A percentile compares a stretch with the other conserved stretches of the same genome.
Evolutionary conservation across 2,113 vertebrate species (phyloP).

Genomic region (Tachuris rubrigastra): DNA sequence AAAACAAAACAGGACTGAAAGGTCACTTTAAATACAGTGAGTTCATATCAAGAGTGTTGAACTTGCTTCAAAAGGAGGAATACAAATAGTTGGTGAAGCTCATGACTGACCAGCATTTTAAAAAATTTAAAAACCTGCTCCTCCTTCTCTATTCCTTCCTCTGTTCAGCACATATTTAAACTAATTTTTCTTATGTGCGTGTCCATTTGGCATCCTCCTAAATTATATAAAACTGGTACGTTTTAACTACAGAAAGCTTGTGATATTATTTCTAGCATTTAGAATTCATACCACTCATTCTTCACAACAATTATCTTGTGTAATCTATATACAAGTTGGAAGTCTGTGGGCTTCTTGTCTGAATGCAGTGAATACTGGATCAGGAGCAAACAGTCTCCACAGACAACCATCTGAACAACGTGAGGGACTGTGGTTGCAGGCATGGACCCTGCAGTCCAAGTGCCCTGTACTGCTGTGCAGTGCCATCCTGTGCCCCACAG

Average conservation of each 20-base stretch:
- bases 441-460: accelerated
- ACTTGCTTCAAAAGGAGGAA: background rate
- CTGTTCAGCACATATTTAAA: background rate
- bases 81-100: background rate
- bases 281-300: background rate
- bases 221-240: background rate
- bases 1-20: background rate
- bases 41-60: background rate
- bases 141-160: background rate
- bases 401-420: background rate
- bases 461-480: accelerated
- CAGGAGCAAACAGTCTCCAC: background rate
- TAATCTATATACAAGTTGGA: background rate
- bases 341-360: background rate
- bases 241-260: background rate
- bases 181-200: background rate
- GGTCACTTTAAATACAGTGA: background rate
- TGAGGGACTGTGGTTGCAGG: too few relatives aligned
- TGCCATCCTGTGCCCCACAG: accelerated
- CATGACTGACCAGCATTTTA: background rate
- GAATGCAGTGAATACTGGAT: background rate
- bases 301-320: background rate
- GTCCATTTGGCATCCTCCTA: background rate
- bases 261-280: background rate
- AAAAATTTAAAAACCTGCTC: background rate